These are phyloP conservation scores for Chaetodon trifasciatus DNA, from an alignment of 2,797 vertebrate genomes.

Conservation along the genomic window DNA sequence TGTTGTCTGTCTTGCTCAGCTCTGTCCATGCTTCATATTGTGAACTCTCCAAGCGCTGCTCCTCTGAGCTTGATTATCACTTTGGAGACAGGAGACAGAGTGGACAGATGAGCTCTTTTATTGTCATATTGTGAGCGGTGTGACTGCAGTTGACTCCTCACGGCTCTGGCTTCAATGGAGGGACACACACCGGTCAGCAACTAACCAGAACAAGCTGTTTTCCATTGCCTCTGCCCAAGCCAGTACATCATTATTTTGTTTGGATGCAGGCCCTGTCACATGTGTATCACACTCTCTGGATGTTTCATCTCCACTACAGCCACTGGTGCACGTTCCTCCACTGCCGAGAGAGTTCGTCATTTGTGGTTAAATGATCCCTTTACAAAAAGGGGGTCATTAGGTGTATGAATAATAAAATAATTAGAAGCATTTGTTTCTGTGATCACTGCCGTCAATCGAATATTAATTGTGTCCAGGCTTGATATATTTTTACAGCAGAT, in stretches of 20 bases:
- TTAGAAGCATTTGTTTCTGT: neutral
- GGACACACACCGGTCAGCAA: conserved; percentile 58
- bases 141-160: conserved; percentile 33
- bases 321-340: conserved; percentile 27
- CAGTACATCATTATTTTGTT: conserved; percentile 71
- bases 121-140: conserved; percentile 24
- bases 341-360: conserved; percentile 27
- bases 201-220: conserved; percentile 76
- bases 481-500: conserved; percentile 3
- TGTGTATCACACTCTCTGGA: conserved; percentile 68
- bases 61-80: conserved; percentile 46
- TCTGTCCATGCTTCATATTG: neutral
- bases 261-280: conserved; percentile 67
- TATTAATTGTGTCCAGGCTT: neutral
- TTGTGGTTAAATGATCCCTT: conserved; percentile 30
- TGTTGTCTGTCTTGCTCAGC: conserved; percentile 4
- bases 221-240: conserved; percentile 60
- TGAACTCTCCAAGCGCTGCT: conserved; percentile 16
- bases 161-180: conserved; percentile 39
- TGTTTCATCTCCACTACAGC: conserved; percentile 56
- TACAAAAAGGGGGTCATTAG: conserved; percentile 20
- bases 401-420: conserved; percentile 27
- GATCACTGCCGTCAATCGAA: neutral
- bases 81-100: conserved; percentile 26
- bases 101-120: conserved; percentile 36